These are phyloP conservation scores for Apotomis capreana DNA, from an alignment of 2,888 invertebrate genomes.

Conservation along the genomic window DNA sequence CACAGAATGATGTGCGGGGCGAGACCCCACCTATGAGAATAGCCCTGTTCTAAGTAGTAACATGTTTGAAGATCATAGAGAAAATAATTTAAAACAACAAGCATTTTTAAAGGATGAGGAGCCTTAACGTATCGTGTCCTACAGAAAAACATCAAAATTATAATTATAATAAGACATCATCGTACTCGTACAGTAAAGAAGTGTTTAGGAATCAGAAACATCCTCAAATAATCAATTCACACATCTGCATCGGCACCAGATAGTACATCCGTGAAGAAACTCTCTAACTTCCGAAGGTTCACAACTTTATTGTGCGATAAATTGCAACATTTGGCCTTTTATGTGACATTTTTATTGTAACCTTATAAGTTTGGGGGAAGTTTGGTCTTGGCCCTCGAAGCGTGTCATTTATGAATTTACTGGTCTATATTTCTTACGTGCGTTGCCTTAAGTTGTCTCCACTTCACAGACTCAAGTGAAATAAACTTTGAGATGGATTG, in stretches of 20 bases:
- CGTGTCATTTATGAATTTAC: conserved; percentile 72
- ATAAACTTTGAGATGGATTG: conserved; percentile 22
- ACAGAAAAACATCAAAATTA: too few relatives aligned
- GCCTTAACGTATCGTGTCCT: too few relatives aligned
- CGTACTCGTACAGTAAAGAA: too few relatives aligned
- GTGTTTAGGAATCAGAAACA: too few relatives aligned
- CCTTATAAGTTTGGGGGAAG: conserved; percentile 65
- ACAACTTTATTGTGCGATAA: conserved; percentile 61
- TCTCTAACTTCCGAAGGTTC: conserved; percentile 41
- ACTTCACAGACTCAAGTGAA: conserved; percentile 31
- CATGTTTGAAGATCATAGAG: too few relatives aligned
- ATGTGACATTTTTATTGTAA: conserved; percentile 69
- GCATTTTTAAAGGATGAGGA: too few relatives aligned
- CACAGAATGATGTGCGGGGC: too few relatives aligned
- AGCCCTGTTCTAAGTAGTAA: too few relatives aligned
- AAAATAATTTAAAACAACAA: too few relatives aligned
- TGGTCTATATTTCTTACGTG: conserved; percentile 60
- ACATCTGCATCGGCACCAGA: conserved; percentile 35
- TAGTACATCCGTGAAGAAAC: conserved; percentile 26
- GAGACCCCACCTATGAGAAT: too few relatives aligned
- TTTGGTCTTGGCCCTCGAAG: conserved; percentile 58
- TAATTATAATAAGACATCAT: too few relatives aligned
- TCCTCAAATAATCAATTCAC: not conserved
- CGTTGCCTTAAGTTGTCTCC: conserved; percentile 47
- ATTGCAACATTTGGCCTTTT: conserved; percentile 59